These are phyloP conservation scores for Acanthosepion lycidas DNA, from an alignment of 2,888 invertebrate genomes.

Conservation along the genomic window DNA sequence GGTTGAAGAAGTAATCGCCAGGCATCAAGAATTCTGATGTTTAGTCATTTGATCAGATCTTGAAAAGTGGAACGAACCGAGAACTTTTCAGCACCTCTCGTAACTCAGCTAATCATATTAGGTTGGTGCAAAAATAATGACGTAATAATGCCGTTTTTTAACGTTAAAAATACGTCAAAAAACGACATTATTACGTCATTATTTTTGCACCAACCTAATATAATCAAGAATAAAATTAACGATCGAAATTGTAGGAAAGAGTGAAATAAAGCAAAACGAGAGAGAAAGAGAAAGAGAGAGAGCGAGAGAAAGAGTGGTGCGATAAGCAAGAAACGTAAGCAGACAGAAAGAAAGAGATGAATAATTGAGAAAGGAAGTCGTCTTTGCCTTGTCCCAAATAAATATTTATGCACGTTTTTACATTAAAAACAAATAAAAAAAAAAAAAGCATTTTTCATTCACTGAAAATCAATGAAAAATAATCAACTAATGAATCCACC, in stretches of 20 bases:
- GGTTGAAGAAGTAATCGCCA: too few species aligned
- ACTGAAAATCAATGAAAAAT: slow-evolving; percentile 22
- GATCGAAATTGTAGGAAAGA: background rate
- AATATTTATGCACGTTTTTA: background rate
- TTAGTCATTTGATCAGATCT: too few species aligned
- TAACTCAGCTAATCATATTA: too few species aligned
- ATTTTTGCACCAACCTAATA: too few species aligned
- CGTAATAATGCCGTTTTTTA: too few species aligned
- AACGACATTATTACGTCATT: too few species aligned
- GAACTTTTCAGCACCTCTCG: too few species aligned
- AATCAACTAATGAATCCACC: background rate
- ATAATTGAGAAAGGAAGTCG: background rate
- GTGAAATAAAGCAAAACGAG: too few species aligned
- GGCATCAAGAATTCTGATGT: too few species aligned
- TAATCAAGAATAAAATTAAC: background rate
- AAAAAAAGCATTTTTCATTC: background rate
- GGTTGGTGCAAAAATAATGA: too few species aligned
- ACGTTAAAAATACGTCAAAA: too few species aligned
- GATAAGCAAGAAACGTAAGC: background rate
- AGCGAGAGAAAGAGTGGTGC: background rate
- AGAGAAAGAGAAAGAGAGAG: background rate
- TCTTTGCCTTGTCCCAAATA: background rate
- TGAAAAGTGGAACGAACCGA: too few species aligned
- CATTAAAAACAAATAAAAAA: background rate
- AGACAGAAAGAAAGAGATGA: background rate